phyloP scores from a whole-genome alignment of 2,888 invertebrate genomes.

The Fragum whitleyi region DNA sequence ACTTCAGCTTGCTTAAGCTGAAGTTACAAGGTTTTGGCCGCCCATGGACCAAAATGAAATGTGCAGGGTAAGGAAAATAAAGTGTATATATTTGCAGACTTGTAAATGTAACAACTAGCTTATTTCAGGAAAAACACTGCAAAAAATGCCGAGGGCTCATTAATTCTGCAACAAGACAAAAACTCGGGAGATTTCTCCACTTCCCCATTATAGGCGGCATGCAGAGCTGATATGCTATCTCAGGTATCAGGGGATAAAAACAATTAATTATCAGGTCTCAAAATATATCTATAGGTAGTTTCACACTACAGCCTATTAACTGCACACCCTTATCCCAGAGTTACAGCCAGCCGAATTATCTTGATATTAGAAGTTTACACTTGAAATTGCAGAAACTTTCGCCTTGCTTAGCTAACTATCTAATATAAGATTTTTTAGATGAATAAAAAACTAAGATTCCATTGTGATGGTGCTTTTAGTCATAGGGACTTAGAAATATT shows the following conservation, averaged over 20 bases:
- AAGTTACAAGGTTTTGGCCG: too few species aligned
- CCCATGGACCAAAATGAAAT: too few species aligned
- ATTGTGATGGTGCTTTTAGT: too few species aligned
- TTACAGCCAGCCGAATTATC: too few species aligned
- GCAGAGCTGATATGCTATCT: slow-evolving; percentile 13
- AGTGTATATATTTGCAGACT: background rate
- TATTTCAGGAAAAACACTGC: background rate
- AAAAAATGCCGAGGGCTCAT: background rate
- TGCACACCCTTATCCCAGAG: background rate
- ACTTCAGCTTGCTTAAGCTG: too few species aligned
- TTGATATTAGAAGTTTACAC: too few species aligned
- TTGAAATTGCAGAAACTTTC: too few species aligned
- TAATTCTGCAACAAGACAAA: background rate
- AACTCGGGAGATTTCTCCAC: background rate
- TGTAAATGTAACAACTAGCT: background rate
- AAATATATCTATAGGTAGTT: background rate
- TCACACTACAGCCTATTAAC: background rate
- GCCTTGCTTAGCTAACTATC: too few species aligned
- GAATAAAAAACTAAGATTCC: too few species aligned
- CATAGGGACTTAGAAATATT: too few species aligned
- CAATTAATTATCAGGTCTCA: slow-evolving; percentile 6
- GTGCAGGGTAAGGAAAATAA: background rate
- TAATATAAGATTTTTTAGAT: too few species aligned
- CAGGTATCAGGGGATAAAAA: slow-evolving; percentile 12
- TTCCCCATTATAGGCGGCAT: background rate